A percentile compares a stretch with the other conserved stretches of the same genome.
Conservation (phyloP, 1,140 invertebrate genomes). For the Drepana arcuata region DNA sequence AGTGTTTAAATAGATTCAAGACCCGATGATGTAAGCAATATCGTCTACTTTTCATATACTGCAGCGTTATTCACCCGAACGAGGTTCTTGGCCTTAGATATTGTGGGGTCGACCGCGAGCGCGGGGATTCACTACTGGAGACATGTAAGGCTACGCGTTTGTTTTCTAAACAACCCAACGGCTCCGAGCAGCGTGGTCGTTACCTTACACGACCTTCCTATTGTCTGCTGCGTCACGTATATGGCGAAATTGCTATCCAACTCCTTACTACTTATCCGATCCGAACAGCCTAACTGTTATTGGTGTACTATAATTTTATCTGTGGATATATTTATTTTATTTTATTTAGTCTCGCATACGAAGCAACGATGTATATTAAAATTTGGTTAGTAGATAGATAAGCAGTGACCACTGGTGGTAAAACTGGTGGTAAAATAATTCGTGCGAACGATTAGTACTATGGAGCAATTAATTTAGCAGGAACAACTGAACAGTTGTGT, state of each 20-base stretch:
- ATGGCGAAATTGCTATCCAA: conserved; percentile 9
- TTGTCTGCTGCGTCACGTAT: conserved; percentile 14
- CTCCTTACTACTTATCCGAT: conserved; percentile 9
- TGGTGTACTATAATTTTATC: conserved; percentile 12
- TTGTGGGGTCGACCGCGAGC: conserved; percentile 6
- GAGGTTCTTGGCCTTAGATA: conserved; percentile 6
- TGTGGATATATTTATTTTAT: conserved; percentile 1
- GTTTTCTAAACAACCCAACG: conserved; percentile 8
- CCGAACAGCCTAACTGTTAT: conserved; percentile 8
- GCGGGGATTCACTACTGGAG: conserved; percentile 5
- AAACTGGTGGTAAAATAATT: too few species aligned
- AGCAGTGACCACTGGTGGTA: too few species aligned
- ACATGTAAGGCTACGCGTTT: conserved; percentile 6
- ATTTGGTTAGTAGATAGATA: too few species aligned
- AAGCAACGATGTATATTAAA: too few species aligned
- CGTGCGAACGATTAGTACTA: too few species aligned
- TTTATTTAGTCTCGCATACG: too few species aligned
- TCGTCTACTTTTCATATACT: too few species aligned
- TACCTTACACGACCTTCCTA: conserved; percentile 14
- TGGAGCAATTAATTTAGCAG: too few species aligned
- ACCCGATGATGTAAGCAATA: too few species aligned
- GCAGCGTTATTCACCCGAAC: background rate
- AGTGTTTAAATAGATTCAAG: too few species aligned
- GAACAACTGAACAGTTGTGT: too few species aligned
- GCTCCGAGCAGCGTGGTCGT: conserved; percentile 10